Base-by-base conservation (phyloP, 2,113 vertebrate genomes). In the Meriones unguiculatus region DNA sequence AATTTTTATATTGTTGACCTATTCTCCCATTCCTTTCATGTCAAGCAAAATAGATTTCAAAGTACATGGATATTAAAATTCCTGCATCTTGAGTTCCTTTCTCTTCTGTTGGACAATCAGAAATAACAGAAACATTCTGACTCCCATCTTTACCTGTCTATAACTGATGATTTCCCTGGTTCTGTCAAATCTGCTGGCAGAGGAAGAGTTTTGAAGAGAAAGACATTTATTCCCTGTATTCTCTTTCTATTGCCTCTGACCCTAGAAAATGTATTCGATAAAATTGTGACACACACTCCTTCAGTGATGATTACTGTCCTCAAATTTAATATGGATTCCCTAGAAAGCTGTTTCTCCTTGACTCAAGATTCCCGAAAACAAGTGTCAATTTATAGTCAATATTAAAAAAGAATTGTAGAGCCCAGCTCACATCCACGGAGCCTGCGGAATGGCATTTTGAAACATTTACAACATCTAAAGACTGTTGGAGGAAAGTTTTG, bases 401-500 rank as follows among this genome's bases (percentile, higher is more conserved):
- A 94, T 91, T 97, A 97, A 98, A 97, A 98, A 96, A 96, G 67
- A 97, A 96, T 78, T 95, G 92, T 54, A 95, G 86, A 95, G 73
- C 32, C 64, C 70, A 94, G 97, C 97, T 98, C 96, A 97, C 97
- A 97, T 98, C 97, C 95, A 95, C 80, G 91, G 82, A 92, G 91
- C 65, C 86, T 96, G 78, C 82, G 95, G 95, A 95, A 96, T 75
- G 17, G 89, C 88, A 97, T 28, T 80, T 95, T 96, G 77, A 72
- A 96, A 98, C 98, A 96, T 89, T 98, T 92, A 92, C 97, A 97
- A 59, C 95, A 98, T 97, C 95, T 98, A 97, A 98, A 97, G 95
- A 97, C 1, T 41, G 88, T 81, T 96, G 82, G 50, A 93, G 96
- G 93, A 96, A 94, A 93, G 77, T 93, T 96, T 97, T 97, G 98